Conservation (phyloP, 1,140 invertebrate genomes). For the Telenomus remus region DNA sequence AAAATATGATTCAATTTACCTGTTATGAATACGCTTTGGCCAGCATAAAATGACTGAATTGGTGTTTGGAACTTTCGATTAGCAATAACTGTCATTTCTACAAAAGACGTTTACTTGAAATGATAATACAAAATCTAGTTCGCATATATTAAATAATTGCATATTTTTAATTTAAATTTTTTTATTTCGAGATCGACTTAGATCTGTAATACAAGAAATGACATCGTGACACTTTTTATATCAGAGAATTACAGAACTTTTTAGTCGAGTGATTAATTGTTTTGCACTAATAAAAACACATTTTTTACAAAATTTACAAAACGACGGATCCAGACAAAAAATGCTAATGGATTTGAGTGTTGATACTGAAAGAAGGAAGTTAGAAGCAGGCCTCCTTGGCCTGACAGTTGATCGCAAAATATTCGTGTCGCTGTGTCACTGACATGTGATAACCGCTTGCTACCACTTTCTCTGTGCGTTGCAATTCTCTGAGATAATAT, state of each 20-base stretch:
- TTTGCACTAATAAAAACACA: too few species aligned
- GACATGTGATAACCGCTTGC: constrained; percentile 27
- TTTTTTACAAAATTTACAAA: too few species aligned
- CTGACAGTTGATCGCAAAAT: constrained; percentile 26
- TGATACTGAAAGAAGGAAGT: constrained; percentile 40
- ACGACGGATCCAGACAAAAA: too few species aligned
- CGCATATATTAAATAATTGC: too few species aligned
- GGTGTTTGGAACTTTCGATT: constrained; percentile 51
- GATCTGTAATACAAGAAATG: too few species aligned
- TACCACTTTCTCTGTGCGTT: constrained; percentile 36
- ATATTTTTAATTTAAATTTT: too few species aligned
- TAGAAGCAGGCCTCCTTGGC: constrained; percentile 39
- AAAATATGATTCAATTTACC: constrained; percentile 42
- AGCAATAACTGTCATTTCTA: constrained; percentile 58
- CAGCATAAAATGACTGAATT: constrained; percentile 66
- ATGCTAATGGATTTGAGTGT: not conserved
- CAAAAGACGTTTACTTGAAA: too few species aligned
- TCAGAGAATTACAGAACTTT: not conserved
- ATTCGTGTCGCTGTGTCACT: constrained; percentile 33
- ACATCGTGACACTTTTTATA: too few species aligned
- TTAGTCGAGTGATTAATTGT: too few species aligned
- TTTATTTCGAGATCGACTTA: too few species aligned
- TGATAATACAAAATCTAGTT: too few species aligned
- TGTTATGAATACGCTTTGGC: constrained; percentile 72
- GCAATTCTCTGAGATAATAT: constrained; percentile 10